These are phyloP conservation scores for Catamblyrhynchus diadema DNA, from an alignment of 2,797 vertebrate species.

Conservation along the genomic window DNA sequence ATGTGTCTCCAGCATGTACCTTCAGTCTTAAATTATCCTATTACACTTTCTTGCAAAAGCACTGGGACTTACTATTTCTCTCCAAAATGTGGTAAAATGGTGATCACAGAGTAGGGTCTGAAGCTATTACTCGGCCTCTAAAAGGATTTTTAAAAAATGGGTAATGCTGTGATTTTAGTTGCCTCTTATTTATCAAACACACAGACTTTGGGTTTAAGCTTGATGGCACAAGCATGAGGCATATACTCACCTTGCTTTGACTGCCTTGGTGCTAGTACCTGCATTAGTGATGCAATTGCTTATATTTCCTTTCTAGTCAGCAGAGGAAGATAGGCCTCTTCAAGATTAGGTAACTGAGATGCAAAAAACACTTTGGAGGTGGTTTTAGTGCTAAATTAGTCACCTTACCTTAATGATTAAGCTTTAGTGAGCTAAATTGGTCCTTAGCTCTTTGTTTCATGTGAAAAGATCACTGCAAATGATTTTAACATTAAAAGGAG, in stretches of 20 bases:
- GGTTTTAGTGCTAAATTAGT: constrained; percentile 13
- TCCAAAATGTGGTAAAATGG: not conserved
- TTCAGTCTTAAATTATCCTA: not conserved
- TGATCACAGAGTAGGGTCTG: not conserved
- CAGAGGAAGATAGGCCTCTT: not conserved
- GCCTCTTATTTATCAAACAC: not conserved
- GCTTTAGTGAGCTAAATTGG: not conserved
- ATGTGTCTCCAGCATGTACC: not conserved
- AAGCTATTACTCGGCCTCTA: not conserved
- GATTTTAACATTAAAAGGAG: not conserved
- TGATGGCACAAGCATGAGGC: not conserved
- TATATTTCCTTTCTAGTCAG: not conserved
- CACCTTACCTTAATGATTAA: constrained; percentile 21
- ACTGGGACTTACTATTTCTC: not conserved
- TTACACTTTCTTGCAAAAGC: not conserved
- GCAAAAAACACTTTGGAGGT: not conserved
- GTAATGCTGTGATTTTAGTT: not conserved
- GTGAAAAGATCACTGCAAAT: not conserved
- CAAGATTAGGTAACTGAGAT: not conserved
- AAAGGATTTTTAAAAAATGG: not conserved
- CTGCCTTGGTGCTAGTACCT: not conserved
- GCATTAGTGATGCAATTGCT: not conserved
- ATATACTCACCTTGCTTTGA: not conserved
- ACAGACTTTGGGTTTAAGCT: not conserved
- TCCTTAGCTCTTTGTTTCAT: constrained; percentile 11